Conservation (phyloP, 1,140 invertebrate genomes). For the Calliphora vicina region DNA sequence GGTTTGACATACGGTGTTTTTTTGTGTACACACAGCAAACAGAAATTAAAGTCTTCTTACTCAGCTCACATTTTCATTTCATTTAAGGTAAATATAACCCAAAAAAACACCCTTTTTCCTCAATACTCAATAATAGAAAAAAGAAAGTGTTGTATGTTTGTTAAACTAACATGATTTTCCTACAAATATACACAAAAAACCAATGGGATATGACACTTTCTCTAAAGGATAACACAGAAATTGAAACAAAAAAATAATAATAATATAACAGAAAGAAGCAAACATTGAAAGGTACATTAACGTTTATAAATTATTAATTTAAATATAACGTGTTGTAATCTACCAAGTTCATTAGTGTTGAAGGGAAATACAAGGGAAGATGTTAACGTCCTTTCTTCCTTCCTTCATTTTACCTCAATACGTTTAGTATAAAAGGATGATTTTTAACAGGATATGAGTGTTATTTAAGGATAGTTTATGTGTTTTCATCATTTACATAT, state of each 20-base stretch:
- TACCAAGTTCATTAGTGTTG: not conserved
- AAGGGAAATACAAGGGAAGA: not conserved
- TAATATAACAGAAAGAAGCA: not conserved
- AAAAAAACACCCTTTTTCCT: constrained; percentile 11
- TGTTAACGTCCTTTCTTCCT: not conserved
- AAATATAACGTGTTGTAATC: constrained; percentile 17
- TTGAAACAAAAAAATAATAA: not conserved
- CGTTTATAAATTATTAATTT: constrained; percentile 26
- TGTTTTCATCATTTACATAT: not conserved
- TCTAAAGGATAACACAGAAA: not conserved
- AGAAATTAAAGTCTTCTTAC: no score
- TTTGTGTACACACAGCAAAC: not conserved
- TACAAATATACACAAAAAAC: not conserved
- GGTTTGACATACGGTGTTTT: constrained; percentile 20
- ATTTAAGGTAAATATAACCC: constrained; percentile 15
- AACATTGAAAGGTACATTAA: not conserved
- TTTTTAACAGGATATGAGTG: not conserved
- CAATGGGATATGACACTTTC: constrained; percentile 14
- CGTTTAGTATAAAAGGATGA: not conserved
- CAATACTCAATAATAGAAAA: not conserved
- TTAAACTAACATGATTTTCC: constrained; percentile 19
- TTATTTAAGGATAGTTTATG: not conserved
- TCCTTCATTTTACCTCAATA: no score
- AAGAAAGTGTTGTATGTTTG: not conserved
- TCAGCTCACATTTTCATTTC: not conserved